Percentiles rank a stretch among this genome's conserved stretches.
Conservation (phyloP, 2,113 vertebrate species). For the Catagonus wagneri region DNA sequence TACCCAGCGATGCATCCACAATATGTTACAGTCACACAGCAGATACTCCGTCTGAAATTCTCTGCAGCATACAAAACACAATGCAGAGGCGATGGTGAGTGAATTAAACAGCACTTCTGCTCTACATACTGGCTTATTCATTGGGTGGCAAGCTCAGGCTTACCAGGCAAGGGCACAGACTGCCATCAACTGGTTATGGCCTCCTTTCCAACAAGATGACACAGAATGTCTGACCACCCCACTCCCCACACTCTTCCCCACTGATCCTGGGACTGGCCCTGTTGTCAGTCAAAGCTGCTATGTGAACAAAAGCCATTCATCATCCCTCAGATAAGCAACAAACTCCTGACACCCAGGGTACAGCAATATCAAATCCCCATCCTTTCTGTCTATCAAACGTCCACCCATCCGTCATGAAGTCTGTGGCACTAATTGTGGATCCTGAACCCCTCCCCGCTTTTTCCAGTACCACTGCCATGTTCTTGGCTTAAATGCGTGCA, state of each 20-base stretch:
- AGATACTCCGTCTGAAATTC: slow-evolving; percentile 97
- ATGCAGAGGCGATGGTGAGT: not conserved
- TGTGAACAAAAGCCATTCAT: not conserved
- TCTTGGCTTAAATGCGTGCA: not conserved
- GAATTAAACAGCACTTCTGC: rapidly evolving
- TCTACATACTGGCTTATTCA: not conserved
- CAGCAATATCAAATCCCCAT: not conserved
- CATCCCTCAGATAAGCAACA: not conserved
- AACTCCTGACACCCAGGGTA: not conserved
- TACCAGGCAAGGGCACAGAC: rapidly evolving
- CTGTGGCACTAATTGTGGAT: not conserved
- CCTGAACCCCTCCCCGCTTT: not conserved
- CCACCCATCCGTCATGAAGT: not conserved
- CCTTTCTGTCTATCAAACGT: not conserved
- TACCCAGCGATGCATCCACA: slow-evolving; percentile 96
- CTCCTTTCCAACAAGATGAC: not conserved
- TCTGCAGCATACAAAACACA: slow-evolving; percentile 83
- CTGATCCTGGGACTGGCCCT: not conserved
- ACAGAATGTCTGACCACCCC: not conserved
- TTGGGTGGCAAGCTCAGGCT: not conserved
- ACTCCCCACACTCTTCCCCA: not conserved
- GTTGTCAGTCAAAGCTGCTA: not conserved
- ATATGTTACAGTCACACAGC: slow-evolving; percentile 97
- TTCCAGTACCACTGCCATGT: not conserved
- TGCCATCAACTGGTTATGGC: rapidly evolving